Evolutionary conservation across 2,113 vertebrate species (phyloP).

Genomic region (Labeo catla): DNA sequence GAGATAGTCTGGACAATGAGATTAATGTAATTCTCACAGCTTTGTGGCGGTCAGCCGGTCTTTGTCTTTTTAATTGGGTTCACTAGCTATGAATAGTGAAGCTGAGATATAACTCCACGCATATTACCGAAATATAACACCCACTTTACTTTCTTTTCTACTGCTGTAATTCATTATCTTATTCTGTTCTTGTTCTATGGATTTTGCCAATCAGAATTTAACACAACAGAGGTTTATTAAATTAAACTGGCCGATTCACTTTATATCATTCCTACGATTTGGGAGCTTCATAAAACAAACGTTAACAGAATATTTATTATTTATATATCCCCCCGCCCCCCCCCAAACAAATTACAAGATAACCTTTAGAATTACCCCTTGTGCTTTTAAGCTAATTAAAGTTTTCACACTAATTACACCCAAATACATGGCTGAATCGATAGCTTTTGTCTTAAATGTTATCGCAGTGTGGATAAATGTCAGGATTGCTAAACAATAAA

Average conservation of each 20-base stretch:
- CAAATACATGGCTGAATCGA: not conserved
- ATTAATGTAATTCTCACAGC: not conserved
- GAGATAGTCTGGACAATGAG: slow-evolving; percentile 1
- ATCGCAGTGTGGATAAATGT: not conserved
- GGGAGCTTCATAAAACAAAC: not conserved
- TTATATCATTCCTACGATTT: not conserved
- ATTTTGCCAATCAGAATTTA: not conserved
- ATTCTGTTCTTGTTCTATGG: not conserved
- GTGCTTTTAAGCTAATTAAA: slow-evolving; percentile 32
- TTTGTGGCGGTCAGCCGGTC: not conserved
- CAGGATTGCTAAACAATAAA: slow-evolving; percentile 13
- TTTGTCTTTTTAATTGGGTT: slow-evolving; percentile 37
- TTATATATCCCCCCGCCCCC: not conserved
- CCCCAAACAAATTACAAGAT: not conserved
- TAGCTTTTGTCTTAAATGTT: slow-evolving; percentile 5
- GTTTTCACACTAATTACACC: not conserved
- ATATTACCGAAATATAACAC: slow-evolving; percentile 18
- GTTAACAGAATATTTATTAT: not conserved
- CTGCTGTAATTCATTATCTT: not conserved
- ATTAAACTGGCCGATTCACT: not conserved
- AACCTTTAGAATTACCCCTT: slow-evolving; percentile 42
- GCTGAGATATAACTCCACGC: slow-evolving; percentile 17
- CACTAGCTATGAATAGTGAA: not conserved
- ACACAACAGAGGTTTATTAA: not conserved
- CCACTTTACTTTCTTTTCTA: slow-evolving; percentile 15